phyloP scores from a whole-genome alignment of 2,113 vertebrate genomes.

The Nerophis ophidion region DNA sequence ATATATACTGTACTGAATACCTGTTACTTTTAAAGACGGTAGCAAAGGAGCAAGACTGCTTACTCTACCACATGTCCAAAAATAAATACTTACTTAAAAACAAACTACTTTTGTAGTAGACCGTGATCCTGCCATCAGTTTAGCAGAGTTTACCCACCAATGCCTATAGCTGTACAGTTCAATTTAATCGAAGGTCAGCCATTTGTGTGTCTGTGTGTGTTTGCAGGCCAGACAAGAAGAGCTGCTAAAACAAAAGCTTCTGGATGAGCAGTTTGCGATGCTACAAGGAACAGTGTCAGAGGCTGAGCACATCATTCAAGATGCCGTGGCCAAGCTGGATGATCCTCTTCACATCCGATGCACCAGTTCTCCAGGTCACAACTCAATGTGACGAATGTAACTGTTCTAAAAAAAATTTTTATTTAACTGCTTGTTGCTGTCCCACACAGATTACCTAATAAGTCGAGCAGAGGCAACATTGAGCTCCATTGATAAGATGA shows the following conservation, averaged over 20 bases:
- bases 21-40: no score
- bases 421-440: slow-evolving; percentile 10
- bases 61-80: no score
- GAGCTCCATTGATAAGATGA: slow-evolving; percentile 75
- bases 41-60: no score
- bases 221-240: slow-evolving; percentile 79
- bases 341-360: slow-evolving; percentile 91
- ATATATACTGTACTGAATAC: no score
- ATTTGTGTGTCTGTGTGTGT: not conserved
- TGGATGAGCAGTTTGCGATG: slow-evolving; percentile 85
- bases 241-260: slow-evolving; percentile 79
- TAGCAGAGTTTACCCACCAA: no score
- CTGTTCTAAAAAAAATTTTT: no score
- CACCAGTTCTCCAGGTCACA: slow-evolving; percentile 90
- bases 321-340: slow-evolving; percentile 82
- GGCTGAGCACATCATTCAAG: slow-evolving; percentile 81
- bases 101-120: no score
- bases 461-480: slow-evolving; percentile 82
- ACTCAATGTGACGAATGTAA: no score
- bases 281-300: slow-evolving; percentile 79
- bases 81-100: no score
- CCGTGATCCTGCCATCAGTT: no score
- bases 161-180: no score
- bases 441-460: slow-evolving; percentile 84
- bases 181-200: no score